Evolutionary conservation across 2,113 vertebrate species (phyloP), one percentile per base, ranked within the genome.

Genomic region (Syngnathoides biaculeatus): DNA sequence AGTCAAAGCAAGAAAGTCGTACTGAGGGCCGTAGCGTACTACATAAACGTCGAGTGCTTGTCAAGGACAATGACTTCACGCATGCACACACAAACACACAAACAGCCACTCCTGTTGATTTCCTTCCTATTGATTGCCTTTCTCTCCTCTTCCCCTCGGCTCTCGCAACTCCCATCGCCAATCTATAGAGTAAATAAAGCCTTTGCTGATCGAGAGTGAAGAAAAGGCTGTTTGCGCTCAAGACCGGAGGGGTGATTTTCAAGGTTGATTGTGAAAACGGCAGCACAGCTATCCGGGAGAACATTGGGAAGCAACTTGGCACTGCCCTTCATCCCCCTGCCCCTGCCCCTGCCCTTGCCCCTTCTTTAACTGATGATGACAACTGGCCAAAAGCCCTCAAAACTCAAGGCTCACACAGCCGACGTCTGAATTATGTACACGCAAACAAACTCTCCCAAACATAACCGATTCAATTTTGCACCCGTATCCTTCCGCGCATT

Each of bases 201-300:
- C 79, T 77, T 81, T 66, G 79, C 75, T 75, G 78, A 80, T 65
- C 72, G 70, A 76, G 53, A 67, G 62, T 24, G 27, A 65, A 60
- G 47, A 42, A 59, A 30, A 65, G 42, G 40, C 61, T 80, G 82
- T 71, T 80, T 75, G 71, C 75, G 69, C 78, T 76, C 67, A 26
- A 65, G 85, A 80, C 47, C 69, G 66, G 77, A 13, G 86, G 81
- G 87, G 85, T 88, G 87, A 88, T 90, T 89, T 89, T 91, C 89
- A 91, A 92, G 90, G 89, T 90, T 89, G 89, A 91, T 86, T 86
- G 86, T 72, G 67, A 88, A 88, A 57, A 90, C 80, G 84, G 86
- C 86, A 87, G 26, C 55, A 30, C 26, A 84, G 88, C 81, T 85
- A 82, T 78, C 68, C 72, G 70, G 71, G 78, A 64, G 77, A 75